Conservation (phyloP, 2,888 invertebrate species). For the Limnephilus auricula region DNA sequence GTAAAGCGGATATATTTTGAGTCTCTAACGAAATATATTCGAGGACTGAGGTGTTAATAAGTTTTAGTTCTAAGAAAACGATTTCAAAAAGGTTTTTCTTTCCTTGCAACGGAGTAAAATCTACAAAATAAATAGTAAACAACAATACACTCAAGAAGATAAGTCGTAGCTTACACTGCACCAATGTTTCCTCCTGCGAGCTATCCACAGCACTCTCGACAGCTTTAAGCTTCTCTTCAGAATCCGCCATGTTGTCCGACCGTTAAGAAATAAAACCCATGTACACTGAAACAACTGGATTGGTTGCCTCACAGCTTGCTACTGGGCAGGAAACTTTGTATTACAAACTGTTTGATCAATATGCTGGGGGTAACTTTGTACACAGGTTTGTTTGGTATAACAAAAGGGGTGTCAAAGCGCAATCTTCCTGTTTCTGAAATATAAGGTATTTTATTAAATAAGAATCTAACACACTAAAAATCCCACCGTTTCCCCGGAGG, state of each 20-base stretch:
- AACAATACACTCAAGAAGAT: background rate
- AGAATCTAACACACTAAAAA: no score
- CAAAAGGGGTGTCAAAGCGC: background rate
- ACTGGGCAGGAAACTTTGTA: background rate
- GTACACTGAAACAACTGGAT: background rate
- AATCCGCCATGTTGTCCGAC: conserved; percentile 5
- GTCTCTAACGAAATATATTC: no score
- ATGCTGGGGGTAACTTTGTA: background rate
- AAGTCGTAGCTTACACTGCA: conserved; percentile 58
- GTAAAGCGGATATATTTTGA: no score
- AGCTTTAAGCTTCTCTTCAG: conserved; percentile 35
- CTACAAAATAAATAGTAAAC: background rate
- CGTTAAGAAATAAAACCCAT: background rate
- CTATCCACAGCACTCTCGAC: conserved; percentile 53
- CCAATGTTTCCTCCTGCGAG: conserved; percentile 60
- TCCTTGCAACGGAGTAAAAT: background rate
- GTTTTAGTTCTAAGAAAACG: background rate
- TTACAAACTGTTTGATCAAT: conserved; percentile 5
- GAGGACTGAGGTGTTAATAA: no score
- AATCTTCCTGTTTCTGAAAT: background rate
- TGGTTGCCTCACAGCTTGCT: background rate
- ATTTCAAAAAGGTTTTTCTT: background rate
- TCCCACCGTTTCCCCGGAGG: no score
- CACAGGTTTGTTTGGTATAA: background rate
- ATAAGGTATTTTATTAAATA: no score